Percentiles rank a stretch among this genome's conserved stretches.
Conservation (phyloP, 92 coral and sea anemone genomes). For the Metridium senile region DNA sequence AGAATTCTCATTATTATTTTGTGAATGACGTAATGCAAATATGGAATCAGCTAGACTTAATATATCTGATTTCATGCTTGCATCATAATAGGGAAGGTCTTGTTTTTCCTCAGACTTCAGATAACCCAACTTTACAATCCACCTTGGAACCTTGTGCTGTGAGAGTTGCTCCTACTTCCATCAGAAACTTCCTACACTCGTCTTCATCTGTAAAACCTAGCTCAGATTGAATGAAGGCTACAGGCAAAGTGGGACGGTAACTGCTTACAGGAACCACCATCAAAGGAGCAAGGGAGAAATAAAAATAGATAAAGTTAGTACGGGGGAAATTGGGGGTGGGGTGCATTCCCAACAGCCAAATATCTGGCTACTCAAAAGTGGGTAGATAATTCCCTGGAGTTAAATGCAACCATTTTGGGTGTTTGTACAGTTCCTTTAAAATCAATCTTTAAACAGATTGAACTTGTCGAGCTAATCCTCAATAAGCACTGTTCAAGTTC, state of each 20-base stretch:
- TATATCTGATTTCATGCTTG: slow-evolving; percentile 33
- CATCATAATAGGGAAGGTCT: slow-evolving; percentile 16
- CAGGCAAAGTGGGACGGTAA: slow-evolving; percentile 97
- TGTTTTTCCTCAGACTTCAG: slow-evolving; percentile 52
- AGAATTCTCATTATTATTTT: background rate
- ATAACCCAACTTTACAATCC: slow-evolving; percentile 93
- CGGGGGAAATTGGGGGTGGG: too few species aligned
- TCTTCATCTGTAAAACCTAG: slow-evolving; percentile 96
- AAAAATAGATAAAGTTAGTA: slow-evolving; percentile 26
- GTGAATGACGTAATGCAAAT: slow-evolving; percentile 16
- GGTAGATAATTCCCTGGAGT: too few species aligned
- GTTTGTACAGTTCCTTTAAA: too few species aligned
- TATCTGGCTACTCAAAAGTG: too few species aligned
- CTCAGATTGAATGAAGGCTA: slow-evolving; percentile 98
- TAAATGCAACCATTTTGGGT: too few species aligned
- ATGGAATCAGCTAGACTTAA: slow-evolving; percentile 21
- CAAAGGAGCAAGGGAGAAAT: slow-evolving; percentile 22
- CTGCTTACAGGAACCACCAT: slow-evolving; percentile 59
- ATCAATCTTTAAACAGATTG: too few species aligned
- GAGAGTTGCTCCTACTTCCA: slow-evolving; percentile 82
- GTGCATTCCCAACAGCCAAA: too few species aligned
- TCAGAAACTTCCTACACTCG: slow-evolving; percentile 92
- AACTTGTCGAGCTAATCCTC: too few species aligned
- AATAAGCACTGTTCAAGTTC: too few species aligned
- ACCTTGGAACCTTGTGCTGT: slow-evolving; percentile 87